Percentiles rank a stretch among this genome's conserved stretches.
phyloP scores from a whole-genome alignment of 2,888 invertebrate genomes.

The Hymenopus coronatus region DNA sequence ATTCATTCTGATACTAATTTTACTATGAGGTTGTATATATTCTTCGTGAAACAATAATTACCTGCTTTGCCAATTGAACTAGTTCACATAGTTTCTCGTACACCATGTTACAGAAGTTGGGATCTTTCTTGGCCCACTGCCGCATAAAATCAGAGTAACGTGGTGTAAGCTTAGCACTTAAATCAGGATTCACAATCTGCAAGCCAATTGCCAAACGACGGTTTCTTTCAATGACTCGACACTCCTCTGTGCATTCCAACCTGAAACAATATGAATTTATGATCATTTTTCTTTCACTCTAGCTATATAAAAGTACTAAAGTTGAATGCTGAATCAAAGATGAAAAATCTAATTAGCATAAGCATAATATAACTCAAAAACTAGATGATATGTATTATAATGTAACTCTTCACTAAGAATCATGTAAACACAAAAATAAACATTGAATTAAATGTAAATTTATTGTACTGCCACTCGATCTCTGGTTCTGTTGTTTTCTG shows the following conservation, averaged over 20 bases:
- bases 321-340: too few species aligned
- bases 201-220: constrained; percentile 84
- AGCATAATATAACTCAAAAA: too few species aligned
- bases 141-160: constrained; percentile 85
- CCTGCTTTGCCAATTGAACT: constrained; percentile 84
- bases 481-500: too few species aligned
- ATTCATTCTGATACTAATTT: too few species aligned
- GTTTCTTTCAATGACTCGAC: constrained; percentile 83
- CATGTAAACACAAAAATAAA: too few species aligned
- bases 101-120: constrained; percentile 73
- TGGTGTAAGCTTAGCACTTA: constrained; percentile 74
- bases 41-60: constrained; percentile 41
- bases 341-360: too few species aligned
- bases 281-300: background rate
- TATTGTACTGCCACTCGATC: too few species aligned
- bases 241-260: constrained; percentile 91
- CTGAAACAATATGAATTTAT: constrained; percentile 47
- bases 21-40: too few species aligned
- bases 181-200: constrained; percentile 88
- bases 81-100: constrained; percentile 82
- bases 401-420: too few species aligned
- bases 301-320: too few species aligned
- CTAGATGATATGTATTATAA: too few species aligned
- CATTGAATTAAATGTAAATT: too few species aligned
- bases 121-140: constrained; percentile 76